phyloP scores from a whole-genome alignment of 2,888 invertebrate genomes.

The Tetropium fuscum region DNA sequence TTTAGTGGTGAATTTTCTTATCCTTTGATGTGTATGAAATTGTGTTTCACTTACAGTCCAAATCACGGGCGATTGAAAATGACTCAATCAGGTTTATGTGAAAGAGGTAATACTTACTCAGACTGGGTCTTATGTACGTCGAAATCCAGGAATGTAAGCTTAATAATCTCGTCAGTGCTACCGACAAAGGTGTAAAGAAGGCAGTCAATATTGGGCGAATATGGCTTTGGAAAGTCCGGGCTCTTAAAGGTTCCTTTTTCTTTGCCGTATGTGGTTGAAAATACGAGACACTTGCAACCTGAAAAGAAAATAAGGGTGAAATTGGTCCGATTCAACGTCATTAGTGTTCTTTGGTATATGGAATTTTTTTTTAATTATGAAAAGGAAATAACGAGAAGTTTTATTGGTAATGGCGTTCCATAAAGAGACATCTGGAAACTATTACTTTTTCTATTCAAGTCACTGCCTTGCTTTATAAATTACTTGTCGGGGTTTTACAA shows the following conservation, averaged over 20 bases:
- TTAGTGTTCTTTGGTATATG: slow-evolving; percentile 18
- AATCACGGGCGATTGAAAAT: too few species aligned
- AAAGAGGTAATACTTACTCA: slow-evolving; percentile 71
- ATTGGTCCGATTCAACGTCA: slow-evolving; percentile 27
- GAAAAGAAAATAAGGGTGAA: slow-evolving; percentile 58
- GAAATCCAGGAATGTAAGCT: slow-evolving; percentile 84
- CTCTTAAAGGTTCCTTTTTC: slow-evolving; percentile 85
- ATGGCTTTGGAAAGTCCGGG: slow-evolving; percentile 84
- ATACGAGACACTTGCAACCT: slow-evolving; percentile 89
- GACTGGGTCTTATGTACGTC: slow-evolving; percentile 76
- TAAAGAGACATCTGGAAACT: too few species aligned
- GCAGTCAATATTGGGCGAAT: slow-evolving; percentile 81
- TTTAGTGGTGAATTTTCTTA: too few species aligned
- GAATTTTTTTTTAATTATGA: slow-evolving; percentile 25
- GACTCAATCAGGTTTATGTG: too few species aligned
- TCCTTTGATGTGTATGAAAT: too few species aligned
- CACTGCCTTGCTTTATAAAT: too few species aligned
- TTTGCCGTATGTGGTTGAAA: slow-evolving; percentile 82
- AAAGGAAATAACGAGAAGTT: slow-evolving; percentile 2
- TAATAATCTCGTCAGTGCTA: slow-evolving; percentile 82
- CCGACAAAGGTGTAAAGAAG: slow-evolving; percentile 87
- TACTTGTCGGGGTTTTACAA: too few species aligned
- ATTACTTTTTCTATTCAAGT: too few species aligned
- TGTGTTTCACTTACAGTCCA: too few species aligned
- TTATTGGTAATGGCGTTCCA: too few species aligned